Evolutionary conservation across 2,113 vertebrate species (phyloP).

Genomic region (Steatornis caripensis): DNA sequence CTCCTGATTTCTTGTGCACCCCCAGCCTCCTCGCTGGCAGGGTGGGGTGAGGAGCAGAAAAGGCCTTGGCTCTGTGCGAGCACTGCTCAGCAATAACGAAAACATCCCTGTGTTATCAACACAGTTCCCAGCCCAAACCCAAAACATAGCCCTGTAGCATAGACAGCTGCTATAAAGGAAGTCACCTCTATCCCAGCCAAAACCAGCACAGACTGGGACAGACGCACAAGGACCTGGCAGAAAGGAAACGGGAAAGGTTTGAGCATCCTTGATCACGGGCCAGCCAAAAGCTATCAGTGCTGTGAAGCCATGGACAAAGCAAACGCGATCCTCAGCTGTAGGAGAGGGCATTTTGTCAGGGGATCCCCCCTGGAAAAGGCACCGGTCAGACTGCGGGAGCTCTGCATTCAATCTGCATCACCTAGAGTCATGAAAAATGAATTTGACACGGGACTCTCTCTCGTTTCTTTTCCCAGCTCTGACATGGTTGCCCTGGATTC

Average conservation of each 20-base stretch:
- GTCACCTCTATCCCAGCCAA: no score
- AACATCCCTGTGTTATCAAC: no score
- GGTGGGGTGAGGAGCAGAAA: no score
- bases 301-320: neutral
- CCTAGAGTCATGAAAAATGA: neutral
- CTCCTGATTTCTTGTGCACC: no score
- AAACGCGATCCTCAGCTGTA: neutral
- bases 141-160: no score
- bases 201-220: no score
- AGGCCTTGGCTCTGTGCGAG: no score
- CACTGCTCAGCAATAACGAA: no score
- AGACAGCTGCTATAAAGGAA: no score
- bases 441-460: neutral
- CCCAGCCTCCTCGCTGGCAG: no score
- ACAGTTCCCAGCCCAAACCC: no score
- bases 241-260: neutral
- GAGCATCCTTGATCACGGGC: rapidly evolving
- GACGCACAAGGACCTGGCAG: neutral
- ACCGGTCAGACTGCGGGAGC: neutral
- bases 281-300: neutral
- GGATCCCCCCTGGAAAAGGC: neutral
- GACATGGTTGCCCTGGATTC: neutral
- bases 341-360: neutral
- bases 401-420: neutral
- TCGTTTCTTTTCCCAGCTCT: neutral